These are phyloP conservation scores for Ammodramus savannarum DNA, from an alignment of 2,113 vertebrate genomes.

Conservation along the genomic window DNA sequence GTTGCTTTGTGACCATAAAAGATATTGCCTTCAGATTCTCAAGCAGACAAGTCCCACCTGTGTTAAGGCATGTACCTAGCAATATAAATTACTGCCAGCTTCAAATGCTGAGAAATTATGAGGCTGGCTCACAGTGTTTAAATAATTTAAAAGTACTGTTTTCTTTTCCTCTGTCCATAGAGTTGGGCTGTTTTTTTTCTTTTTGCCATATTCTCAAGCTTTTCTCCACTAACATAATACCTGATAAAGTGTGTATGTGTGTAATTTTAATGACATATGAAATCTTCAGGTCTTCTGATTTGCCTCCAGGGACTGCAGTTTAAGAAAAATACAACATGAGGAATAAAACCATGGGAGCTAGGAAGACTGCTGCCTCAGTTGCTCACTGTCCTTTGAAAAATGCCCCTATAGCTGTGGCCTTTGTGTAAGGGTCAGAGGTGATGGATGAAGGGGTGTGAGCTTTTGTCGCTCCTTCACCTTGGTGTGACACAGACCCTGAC, in stretches of 20 bases:
- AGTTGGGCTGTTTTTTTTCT: neutral
- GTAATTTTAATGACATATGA: neutral
- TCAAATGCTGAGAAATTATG: conserved; percentile 6
- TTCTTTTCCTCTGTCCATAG: conserved; percentile 7
- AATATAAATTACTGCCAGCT: neutral
- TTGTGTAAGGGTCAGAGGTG: neutral
- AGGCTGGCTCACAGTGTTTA: neutral
- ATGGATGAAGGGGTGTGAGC: neutral
- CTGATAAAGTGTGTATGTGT: neutral
- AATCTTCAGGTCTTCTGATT: neutral
- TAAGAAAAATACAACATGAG: neutral
- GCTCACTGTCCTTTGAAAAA: neutral
- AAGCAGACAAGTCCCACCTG: neutral
- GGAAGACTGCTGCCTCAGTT: neutral
- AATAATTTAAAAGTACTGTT: neutral
- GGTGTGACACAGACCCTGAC: neutral
- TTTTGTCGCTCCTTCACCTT: neutral
- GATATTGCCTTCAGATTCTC: conserved; percentile 2
- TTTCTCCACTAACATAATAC: neutral
- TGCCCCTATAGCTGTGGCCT: neutral
- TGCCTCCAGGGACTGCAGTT: neutral
- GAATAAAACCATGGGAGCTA: neutral
- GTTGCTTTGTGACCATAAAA: neutral
- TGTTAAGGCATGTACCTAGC: neutral
- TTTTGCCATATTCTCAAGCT: neutral